Evolutionary conservation across 2,888 invertebrate species (phyloP).

Genomic region (Hesperia comma): DNA sequence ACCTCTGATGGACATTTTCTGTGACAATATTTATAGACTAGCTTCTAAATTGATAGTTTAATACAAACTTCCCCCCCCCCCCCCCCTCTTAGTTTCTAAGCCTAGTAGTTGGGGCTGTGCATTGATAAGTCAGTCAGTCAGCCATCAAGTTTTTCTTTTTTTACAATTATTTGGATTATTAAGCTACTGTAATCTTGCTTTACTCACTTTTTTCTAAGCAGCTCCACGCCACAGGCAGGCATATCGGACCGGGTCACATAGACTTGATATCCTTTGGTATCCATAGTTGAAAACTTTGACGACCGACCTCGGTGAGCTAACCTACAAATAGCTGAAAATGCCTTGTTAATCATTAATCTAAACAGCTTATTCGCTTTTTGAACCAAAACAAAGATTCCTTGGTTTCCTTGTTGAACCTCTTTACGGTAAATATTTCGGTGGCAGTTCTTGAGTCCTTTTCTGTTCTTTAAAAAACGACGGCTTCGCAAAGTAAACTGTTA

Average conservation of each 20-base stretch:
- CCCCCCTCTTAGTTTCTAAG: no score
- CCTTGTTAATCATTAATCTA: conserved; percentile 67
- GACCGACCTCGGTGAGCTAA: conserved; percentile 48
- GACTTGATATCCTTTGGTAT: conserved; percentile 78
- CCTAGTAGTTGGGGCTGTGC: no score
- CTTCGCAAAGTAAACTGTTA: conserved; percentile 71
- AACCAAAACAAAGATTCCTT: conserved; percentile 48
- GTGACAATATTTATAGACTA: no score
- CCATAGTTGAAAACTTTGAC: conserved; percentile 59
- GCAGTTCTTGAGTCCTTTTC: conserved; percentile 51
- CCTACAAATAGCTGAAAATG: conserved; percentile 46
- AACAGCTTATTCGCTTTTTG: conserved; percentile 43
- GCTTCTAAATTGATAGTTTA: no score
- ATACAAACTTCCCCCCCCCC: no score
- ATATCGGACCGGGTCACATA: conserved; percentile 86
- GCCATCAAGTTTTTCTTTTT: no score
- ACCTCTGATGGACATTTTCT: no score
- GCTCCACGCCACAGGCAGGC: conserved; percentile 83
- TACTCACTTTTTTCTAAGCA: conserved; percentile 86
- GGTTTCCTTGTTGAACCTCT: conserved; percentile 43
- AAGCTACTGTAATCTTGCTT: no score
- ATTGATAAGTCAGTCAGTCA: no score
- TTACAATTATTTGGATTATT: not conserved
- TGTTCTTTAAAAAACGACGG: conserved; percentile 74
- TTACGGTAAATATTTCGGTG: conserved; percentile 74